Evolutionary conservation across 2,888 invertebrate species (phyloP).

Genomic region (Acleris cristana): DNA sequence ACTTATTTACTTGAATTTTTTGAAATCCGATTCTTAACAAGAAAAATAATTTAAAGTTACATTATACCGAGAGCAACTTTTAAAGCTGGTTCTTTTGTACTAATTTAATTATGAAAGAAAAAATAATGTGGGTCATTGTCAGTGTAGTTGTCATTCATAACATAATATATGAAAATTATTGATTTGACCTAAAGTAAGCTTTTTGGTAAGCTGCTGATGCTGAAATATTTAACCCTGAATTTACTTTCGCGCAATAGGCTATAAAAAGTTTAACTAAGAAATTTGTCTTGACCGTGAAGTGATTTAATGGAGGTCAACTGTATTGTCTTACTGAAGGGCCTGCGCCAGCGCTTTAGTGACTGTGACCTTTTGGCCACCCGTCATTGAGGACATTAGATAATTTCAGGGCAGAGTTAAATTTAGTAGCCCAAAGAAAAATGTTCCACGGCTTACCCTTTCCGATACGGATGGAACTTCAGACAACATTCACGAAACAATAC

Average conservation of each 20-base stretch:
- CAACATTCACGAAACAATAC: constrained; percentile 20
- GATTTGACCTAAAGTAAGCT: too few species aligned
- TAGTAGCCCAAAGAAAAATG: background rate
- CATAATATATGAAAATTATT: too few species aligned
- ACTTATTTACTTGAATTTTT: too few species aligned
- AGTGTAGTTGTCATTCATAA: too few species aligned
- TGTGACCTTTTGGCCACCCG: constrained; percentile 10
- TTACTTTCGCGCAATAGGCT: background rate
- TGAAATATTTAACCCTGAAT: too few species aligned
- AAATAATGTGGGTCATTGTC: too few species aligned
- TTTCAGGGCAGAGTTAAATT: background rate
- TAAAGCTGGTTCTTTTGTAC: too few species aligned
- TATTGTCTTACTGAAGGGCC: constrained; percentile 23
- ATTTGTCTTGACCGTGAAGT: constrained; percentile 29
- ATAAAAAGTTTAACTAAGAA: constrained; percentile 20
- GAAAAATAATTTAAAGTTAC: too few species aligned
- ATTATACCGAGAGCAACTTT: too few species aligned
- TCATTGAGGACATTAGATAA: constrained; percentile 3
- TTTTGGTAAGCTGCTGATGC: too few species aligned
- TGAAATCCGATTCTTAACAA: too few species aligned
- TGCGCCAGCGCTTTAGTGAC: constrained; percentile 2
- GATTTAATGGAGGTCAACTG: constrained; percentile 9
- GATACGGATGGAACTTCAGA: constrained; percentile 9
- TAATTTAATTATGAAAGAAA: too few species aligned
- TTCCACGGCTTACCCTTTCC: constrained; percentile 11